Base-by-base conservation (phyloP, 2,113 vertebrate species). In the Pimephales promelas region DNA sequence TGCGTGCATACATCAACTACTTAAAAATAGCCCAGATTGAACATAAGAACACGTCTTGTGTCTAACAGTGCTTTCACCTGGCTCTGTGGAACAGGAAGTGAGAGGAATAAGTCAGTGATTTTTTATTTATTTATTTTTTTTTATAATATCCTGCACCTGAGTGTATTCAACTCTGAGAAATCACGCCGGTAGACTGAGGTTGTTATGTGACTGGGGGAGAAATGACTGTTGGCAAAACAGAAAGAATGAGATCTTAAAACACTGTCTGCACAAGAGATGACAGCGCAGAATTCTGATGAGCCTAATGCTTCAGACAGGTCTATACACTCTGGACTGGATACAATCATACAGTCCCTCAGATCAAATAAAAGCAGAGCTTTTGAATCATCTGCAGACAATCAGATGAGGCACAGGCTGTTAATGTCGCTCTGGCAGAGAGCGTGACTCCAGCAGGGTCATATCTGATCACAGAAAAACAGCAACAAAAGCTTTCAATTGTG, bases 191-290 rank as follows among this genome's bases (percentile, higher is more conserved):
- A 26, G 26, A 64, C 24, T 49, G 24, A 79, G 36, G 59, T 6
- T 79, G n/a, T 47, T 76, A 77, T 40, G 9, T 22, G 45, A 24
- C 20, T 24, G 7, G 47, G 16, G 31, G 9, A 40, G 26, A 77
- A 64, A 47, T 22, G 77, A 8, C 57, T 79, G 9, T 31, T 20
- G 77, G 59, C 57, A 61, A 64, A 45, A 47, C 40, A 22, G 9
- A 64, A 79, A 47, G 59, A 79, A n/a, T 62, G 24, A 31, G 24
- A 16, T 64, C 59, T 61, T 79, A 64, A 79, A 18, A 31, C 14
- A 62, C n/a, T 64, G 77, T 79, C 59, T 64, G 9, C 75, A 40
- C 75, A 45, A 47, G 77, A 79, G 77, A 47, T 64, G 43, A 47
- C 40, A 47, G 43, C 22, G 24, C 77, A 79, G 57, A 79, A 79